Evolutionary conservation across 2,888 invertebrate genomes (phyloP).

Genomic region (Leptogaster cylindrica): DNA sequence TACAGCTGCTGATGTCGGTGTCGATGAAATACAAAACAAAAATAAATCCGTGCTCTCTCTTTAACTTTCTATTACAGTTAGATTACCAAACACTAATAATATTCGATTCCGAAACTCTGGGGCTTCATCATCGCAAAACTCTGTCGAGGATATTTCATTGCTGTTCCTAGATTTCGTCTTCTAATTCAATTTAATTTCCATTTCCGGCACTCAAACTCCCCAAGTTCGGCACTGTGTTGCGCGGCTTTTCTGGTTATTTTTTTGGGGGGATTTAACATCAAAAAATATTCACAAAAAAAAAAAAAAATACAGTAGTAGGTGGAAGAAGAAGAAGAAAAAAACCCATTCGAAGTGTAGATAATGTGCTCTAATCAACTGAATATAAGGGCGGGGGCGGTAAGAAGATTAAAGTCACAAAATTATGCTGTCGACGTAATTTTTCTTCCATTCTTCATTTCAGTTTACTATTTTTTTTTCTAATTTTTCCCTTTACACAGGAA

Average conservation of each 20-base stretch:
- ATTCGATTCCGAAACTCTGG: not conserved
- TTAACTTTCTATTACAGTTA: not conserved
- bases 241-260: not conserved
- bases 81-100: too few species aligned
- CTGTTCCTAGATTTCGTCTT: slow-evolving; percentile 26
- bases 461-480: too few species aligned
- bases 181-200: slow-evolving; percentile 37
- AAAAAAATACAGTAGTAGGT: not conserved
- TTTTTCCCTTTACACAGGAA: too few species aligned
- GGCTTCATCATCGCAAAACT: slow-evolving; percentile 1
- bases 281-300: slow-evolving; percentile 8
- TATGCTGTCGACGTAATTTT: too few species aligned
- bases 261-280: not conserved
- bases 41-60: too few species aligned
- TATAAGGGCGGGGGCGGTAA: slow-evolving; percentile 15
- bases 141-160: slow-evolving; percentile 13
- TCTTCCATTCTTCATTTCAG: too few species aligned
- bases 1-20: not conserved
- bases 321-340: too few species aligned
- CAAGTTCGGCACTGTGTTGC: slow-evolving; percentile 1
- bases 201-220: slow-evolving; percentile 21
- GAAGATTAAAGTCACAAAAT: slow-evolving; percentile 25
- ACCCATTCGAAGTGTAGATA: slow-evolving; percentile 4
- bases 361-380: slow-evolving; percentile 14
- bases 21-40: too few species aligned